Percentiles rank a stretch among this genome's conserved stretches.
These are phyloP conservation scores for Zaprionus ornatus DNA, from an alignment of 1,140 invertebrate genomes.

Conservation along the genomic window DNA sequence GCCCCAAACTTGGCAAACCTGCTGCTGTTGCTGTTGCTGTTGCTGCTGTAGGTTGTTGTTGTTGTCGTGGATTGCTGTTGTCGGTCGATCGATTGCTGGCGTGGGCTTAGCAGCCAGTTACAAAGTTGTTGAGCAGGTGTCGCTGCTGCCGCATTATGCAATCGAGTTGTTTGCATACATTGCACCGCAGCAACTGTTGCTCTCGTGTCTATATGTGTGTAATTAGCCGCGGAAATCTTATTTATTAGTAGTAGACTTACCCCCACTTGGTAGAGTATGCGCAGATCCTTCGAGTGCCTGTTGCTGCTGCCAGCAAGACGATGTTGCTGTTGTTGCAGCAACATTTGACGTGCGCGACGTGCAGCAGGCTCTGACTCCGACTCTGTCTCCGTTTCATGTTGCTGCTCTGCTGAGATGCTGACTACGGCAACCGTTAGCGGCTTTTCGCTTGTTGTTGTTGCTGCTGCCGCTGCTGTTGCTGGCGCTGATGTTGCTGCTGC, in stretches of 20 bases:
- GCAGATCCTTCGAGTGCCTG: slow-evolving; percentile 65
- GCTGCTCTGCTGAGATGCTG: slow-evolving; percentile 53
- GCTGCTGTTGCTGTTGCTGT: slow-evolving; percentile 40
- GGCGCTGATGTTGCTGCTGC: slow-evolving; percentile 27
- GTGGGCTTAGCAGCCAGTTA: slow-evolving; percentile 63
- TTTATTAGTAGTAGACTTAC: slow-evolving; percentile 57
- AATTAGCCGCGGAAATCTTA: slow-evolving; percentile 49
- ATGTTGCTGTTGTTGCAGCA: slow-evolving; percentile 53
- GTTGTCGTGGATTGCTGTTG: too few relatives aligned
- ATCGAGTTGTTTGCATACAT: slow-evolving; percentile 70
- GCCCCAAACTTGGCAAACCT: slow-evolving; percentile 63
- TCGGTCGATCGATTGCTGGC: slow-evolving; percentile 40
- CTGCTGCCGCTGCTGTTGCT: slow-evolving; percentile 26
- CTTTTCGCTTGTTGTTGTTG: slow-evolving; percentile 32
- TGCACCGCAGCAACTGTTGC: slow-evolving; percentile 37
- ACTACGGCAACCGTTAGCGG: slow-evolving; percentile 60
- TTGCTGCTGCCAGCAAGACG: slow-evolving; percentile 32
- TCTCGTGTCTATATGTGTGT: slow-evolving; percentile 7
- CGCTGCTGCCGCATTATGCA: slow-evolving; percentile 70
- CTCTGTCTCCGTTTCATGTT: slow-evolving; percentile 10
- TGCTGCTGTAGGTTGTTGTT: neutral
- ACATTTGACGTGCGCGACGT: slow-evolving; percentile 70
- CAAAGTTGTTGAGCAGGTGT: slow-evolving; percentile 72
- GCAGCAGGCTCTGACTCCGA: slow-evolving; percentile 18
- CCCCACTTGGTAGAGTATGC: slow-evolving; percentile 82